Evolutionary conservation across 2,797 vertebrate genomes (phyloP), one percentile per base, ranked within the genome.

Genomic region (Jordanella pulchra): DNA sequence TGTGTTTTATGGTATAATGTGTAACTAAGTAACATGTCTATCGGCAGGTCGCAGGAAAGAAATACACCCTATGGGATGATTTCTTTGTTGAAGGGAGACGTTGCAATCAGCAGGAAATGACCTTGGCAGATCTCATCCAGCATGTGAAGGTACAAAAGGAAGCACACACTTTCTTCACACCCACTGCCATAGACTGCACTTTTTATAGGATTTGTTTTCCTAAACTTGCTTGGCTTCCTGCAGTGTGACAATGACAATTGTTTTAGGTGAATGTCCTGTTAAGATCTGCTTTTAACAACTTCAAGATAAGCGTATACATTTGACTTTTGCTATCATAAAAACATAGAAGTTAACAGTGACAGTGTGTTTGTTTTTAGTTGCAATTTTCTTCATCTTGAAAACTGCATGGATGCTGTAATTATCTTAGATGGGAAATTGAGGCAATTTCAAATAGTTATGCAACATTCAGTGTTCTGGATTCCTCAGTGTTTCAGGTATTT

Each of bases 41-140:
- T 93, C 84, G 39, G 48, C 90, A 96, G 94, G 90, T 93, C 42
- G 91, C 91, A 92, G 95, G 94, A 94, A 51, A 83, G 6, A 76
- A 90, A 39, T 97, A 94, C 95, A 96, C 91, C 81, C 84, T 86
- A 79, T 97, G 96, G 96, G 89, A 96, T 74, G 77, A 87, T 76
- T 91, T 97, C 89, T 92, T 89, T 48, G 89, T 98, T 71, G 82
- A 70, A 53, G 95, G 95, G 65, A 85, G 88, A 30, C 0, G 72
- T 0, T 2, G 80, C 7, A 83, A 89, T 2, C 86, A 93, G 77
- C 92, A 95, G 80, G 96, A 95, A 77, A 93, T 95, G 94, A 97
- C 93, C 6, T 92, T 98, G 91, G 87, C 86, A 69, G 95, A 92
- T 18, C 91, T 98, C 82, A 72, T 96, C 84, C 89, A 92, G 84